A percentile compares a stretch with the other conserved stretches of the same genome.
Evolutionary conservation across 2,888 invertebrate genomes (phyloP).

Genomic region (Idaea straminata): DNA sequence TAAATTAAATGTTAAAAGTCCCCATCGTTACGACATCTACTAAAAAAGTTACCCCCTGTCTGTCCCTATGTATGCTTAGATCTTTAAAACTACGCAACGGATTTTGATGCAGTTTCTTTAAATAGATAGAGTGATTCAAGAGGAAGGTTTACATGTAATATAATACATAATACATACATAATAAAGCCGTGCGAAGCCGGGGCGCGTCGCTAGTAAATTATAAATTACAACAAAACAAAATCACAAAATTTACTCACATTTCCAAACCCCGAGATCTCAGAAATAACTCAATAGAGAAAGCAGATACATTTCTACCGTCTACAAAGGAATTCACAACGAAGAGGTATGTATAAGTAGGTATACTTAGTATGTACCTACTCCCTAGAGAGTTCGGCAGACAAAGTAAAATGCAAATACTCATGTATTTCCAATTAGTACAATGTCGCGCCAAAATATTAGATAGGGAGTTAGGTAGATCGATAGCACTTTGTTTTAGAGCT

Average conservation of each 20-base stretch:
- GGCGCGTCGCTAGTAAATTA: no score
- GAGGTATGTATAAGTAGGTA: not conserved
- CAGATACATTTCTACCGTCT: slow-evolving; percentile 30
- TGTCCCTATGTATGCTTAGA: no score
- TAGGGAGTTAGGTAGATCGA: slow-evolving; percentile 1
- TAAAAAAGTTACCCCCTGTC: no score
- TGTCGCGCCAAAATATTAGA: slow-evolving; percentile 5
- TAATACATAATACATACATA: no score
- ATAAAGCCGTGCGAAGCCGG: no score
- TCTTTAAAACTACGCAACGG: no score
- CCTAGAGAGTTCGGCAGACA: slow-evolving; percentile 56
- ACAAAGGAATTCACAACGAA: slow-evolving; percentile 51
- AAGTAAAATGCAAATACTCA: slow-evolving; percentile 76
- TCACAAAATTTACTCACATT: not conserved
- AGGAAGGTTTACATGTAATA: no score
- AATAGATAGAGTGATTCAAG: no score
- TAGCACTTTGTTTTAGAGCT: not conserved
- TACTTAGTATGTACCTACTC: slow-evolving; percentile 27
- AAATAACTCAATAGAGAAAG: slow-evolving; percentile 12
- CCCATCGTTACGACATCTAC: no score
- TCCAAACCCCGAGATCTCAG: not conserved
- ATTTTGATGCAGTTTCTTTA: no score
- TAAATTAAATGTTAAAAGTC: no score
- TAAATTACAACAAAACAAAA: not conserved
- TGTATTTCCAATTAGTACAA: slow-evolving; percentile 73